Evolutionary conservation across 2,113 vertebrate species (phyloP).

Genomic region (Paramisgurnus dabryanus): DNA sequence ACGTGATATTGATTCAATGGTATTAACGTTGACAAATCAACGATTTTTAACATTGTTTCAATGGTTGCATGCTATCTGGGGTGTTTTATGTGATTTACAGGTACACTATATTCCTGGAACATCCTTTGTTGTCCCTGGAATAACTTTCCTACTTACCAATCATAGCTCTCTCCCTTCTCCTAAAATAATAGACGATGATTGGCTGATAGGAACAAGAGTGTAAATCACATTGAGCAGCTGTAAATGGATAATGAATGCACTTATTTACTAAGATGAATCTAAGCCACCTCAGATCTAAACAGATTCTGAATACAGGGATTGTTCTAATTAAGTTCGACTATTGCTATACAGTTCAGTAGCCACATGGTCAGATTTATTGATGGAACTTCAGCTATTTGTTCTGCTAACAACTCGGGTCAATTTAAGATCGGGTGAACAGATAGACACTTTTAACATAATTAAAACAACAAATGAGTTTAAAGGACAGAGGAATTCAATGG

Average conservation of each 20-base stretch:
- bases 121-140: not conserved
- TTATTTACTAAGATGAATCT: not conserved
- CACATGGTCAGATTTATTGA: constrained; percentile 21
- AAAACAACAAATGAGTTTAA: too few species aligned
- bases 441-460: too few species aligned
- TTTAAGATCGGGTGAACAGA: too few species aligned
- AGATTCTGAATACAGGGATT: constrained; percentile 4
- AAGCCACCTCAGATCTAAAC: not conserved
- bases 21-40: too few species aligned
- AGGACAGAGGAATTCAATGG: too few species aligned
- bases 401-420: not conserved
- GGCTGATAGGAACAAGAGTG: not conserved
- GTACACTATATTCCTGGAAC: not conserved
- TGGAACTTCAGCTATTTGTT: constrained; percentile 14
- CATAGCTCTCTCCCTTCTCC: not conserved
- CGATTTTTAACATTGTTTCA: too few species aligned
- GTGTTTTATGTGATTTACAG: not conserved
- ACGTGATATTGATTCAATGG: too few species aligned
- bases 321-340: constrained; percentile 23
- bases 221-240: not conserved
- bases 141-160: not conserved
- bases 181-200: not conserved
- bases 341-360: constrained; percentile 6
- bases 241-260: not conserved
- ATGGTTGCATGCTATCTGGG: too few species aligned